phyloP scores from a whole-genome alignment of 2,113 vertebrate genomes.

The Barnardius zonarius region DNA sequence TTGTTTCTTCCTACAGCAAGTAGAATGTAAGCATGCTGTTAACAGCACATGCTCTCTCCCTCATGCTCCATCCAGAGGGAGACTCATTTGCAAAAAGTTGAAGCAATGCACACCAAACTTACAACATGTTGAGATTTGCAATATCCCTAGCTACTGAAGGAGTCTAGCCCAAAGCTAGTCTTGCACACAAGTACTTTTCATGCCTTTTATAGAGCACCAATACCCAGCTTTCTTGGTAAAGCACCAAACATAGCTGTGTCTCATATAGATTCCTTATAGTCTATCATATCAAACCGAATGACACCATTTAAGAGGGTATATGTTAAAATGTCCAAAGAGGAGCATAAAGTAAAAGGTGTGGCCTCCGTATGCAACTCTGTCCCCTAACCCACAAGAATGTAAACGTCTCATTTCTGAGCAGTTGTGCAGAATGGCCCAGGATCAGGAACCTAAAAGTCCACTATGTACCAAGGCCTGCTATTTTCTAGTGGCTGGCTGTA shows the following conservation, averaged over 20 bases:
- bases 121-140: not conserved
- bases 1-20: not conserved
- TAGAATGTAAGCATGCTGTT: accelerated
- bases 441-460: not conserved
- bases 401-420: not conserved
- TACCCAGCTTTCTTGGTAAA: not conserved
- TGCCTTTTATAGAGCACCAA: not conserved
- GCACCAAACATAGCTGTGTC: not conserved
- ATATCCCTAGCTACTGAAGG: not conserved
- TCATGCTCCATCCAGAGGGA: not conserved
- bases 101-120: not conserved
- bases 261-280: not conserved
- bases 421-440: not conserved
- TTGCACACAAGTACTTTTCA: not conserved
- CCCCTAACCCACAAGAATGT: not conserved
- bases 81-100: not conserved
- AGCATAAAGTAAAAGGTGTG: not conserved
- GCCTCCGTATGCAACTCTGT: not conserved
- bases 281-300: not conserved
- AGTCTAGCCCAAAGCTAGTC: not conserved
- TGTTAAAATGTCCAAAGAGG: not conserved
- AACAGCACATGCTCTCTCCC: not conserved
- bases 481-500: not conserved
- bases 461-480: not conserved
- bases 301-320: not conserved